Evolutionary conservation across 2,113 vertebrate species (phyloP).

Genomic region (Hystrix brachyura): DNA sequence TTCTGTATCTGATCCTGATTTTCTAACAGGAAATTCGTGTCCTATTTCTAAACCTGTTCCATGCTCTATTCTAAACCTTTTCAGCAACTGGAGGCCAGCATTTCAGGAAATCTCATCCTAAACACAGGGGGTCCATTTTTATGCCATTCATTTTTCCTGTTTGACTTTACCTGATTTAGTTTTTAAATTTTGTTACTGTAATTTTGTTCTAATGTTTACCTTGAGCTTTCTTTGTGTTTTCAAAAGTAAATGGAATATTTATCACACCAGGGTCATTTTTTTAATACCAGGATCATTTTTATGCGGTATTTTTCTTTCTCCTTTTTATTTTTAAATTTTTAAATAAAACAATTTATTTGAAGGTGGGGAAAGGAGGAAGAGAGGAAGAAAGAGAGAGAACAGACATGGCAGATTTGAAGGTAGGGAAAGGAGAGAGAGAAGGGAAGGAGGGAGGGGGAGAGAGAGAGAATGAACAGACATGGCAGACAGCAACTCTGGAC

Average conservation of each 20-base stretch:
- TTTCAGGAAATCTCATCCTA: background rate
- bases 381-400: too few relatives aligned
- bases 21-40: background rate
- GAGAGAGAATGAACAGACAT: too few relatives aligned
- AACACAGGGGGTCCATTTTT: background rate
- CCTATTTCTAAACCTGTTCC: background rate
- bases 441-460: too few relatives aligned
- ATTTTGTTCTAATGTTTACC: constrained; percentile 39
- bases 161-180: background rate
- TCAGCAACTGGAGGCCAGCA: background rate
- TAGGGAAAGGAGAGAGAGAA: too few relatives aligned
- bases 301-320: background rate
- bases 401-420: too few relatives aligned
- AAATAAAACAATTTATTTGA: too few relatives aligned
- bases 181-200: background rate
- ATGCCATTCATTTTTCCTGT: background rate
- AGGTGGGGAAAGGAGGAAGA: too few relatives aligned
- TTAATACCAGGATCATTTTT: background rate
- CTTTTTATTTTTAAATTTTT: background rate
- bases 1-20: background rate
- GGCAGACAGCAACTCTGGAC: too few relatives aligned
- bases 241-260: constrained; percentile 16
- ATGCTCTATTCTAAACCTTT: background rate
- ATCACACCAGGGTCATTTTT: background rate
- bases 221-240: constrained; percentile 35